Base-by-base conservation (phyloP, 2,888 invertebrate species). In the Tipula helvola region DNA sequence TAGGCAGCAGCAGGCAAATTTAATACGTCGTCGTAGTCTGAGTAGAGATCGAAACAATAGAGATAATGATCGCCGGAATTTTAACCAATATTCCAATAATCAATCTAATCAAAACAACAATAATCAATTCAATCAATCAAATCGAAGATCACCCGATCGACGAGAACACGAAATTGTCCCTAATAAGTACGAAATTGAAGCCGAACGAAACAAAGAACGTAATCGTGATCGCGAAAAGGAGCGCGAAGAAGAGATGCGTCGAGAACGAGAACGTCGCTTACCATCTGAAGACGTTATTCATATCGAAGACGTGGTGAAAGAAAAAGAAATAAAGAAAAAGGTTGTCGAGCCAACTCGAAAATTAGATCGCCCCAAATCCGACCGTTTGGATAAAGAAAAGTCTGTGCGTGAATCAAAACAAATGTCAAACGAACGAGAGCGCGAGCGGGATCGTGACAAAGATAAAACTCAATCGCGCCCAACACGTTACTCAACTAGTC, bases 401-500 rank as follows among this genome's bases (percentile, higher is more conserved):
- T 85, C 84, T 86, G 83, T n/a, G 5, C 87, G 86, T 36, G 88
- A 88, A 87, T 84, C 88, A 88, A 87, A 89, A 88, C 87, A 88
- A 88, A 86, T 88, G 87, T 87, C 88, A 28, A 44, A 83, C 42
- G 83, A 83, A 36, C 10, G 71, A 28, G 71, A 71, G 12, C 71
- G 71, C 12, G 71, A 71, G 12, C 18, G 71, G 28, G 86, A 57
- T 36, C 36, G 71, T 13, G 44, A 44, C 12, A 42, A 44, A 83
- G 86, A 44, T 42, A 86, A 57, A 86, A 39, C 4, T 16, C 57
- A 47, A 57, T 10, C 86, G 5, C 85, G 85, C 18, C 42, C 39
- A 1, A 44, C 41, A 3, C 85, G 85, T 5, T 95, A 94, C 90
- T 95, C 95, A 36, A 93, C 94, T 90, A 96, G 96, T 89, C 92